Base-by-base conservation (phyloP, 2,113 vertebrate genomes). In the Psittacus erithacus region DNA sequence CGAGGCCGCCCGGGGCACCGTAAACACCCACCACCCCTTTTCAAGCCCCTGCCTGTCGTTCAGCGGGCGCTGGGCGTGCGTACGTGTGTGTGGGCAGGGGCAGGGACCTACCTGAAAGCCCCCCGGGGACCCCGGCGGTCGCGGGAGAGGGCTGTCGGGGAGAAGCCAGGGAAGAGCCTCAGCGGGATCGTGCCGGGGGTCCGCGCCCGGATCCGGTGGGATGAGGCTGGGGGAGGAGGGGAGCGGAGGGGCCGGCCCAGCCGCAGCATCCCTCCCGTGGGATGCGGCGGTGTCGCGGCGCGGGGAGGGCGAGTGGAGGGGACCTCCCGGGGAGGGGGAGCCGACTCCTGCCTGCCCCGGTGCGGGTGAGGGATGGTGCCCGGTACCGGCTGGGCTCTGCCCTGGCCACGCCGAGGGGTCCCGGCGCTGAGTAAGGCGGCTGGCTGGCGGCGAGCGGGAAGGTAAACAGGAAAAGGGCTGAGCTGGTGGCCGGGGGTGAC, bases 391-490 rank as follows among this genome's bases (percentile, higher is more conserved):
- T 9, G 86, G 29, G 60, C 73, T 86, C 27, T 55, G 65, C 60
- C 8, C 35, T 4, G 14, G 77, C 47, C 65, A n/a, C 41, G 29
- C 65, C 20, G 35, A 67, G 81, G 95, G 88, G 95, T 93, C 88
- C 59, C 9, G 19, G 33, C 5, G 35, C 75, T 94, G 94, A 88
- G 90, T 69, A 83, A 91, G 95, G 89, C 81, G 38, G 74, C 92
- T 81, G 93, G 65, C 85, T 90, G 92, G 78, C 90, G 49, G 90
- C 62, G 29, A 90, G 90, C 22, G 5, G 86, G 71, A 92, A 84
- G 94, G 95, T 97, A 97, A 97, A 97, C 96, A 96, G 96, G 96
- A 97, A 97, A 96, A 95, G 93, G 93, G 95, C 94, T 91, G 96
- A 95, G 94, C 86, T 86, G 89, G 94, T 96, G 96, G 91, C 93